Conservation (phyloP, 2,113 vertebrate species). For the Patagioenas fasciata region DNA sequence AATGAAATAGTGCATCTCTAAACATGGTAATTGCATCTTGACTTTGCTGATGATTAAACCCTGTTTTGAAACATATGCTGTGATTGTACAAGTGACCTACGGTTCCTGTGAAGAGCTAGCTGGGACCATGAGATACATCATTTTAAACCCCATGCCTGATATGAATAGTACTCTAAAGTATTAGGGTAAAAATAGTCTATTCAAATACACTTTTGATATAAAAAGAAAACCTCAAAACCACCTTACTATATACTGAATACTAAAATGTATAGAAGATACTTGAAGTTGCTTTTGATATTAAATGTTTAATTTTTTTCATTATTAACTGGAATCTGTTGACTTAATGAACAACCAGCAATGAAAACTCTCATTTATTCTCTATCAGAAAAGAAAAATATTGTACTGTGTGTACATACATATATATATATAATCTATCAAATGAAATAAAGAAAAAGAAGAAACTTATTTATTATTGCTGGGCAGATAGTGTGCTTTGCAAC, state of each 20-base stretch:
- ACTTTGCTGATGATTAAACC: constrained; percentile 17
- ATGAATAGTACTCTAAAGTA: constrained; percentile 36
- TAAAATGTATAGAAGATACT: constrained; percentile 38
- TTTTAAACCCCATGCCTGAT: constrained; percentile 42
- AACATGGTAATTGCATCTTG: constrained; percentile 35
- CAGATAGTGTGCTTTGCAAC: not conserved
- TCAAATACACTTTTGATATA: constrained; percentile 63
- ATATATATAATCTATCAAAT: constrained; percentile 53
- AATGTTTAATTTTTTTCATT: constrained; percentile 42
- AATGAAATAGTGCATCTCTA: constrained; percentile 2
- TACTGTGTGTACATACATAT: constrained; percentile 61
- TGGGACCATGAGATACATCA: not conserved
- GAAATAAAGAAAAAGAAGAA: constrained; percentile 58
- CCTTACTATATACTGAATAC: constrained; percentile 46
- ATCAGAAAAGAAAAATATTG: constrained; percentile 54
- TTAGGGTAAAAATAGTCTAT: constrained; percentile 47
- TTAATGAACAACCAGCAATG: constrained; percentile 35
- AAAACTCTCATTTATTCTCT: constrained; percentile 48
- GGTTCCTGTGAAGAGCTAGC: constrained; percentile 36
- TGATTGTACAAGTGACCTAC: constrained; percentile 49
- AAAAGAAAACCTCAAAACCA: not conserved
- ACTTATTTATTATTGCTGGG: constrained; percentile 7
- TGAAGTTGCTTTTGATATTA: constrained; percentile 62
- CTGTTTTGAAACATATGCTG: constrained; percentile 26
- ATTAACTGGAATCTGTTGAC: constrained; percentile 38